These are phyloP conservation scores for Oxystoma pomonae DNA, from an alignment of 2,888 invertebrate species.

Conservation along the genomic window DNA sequence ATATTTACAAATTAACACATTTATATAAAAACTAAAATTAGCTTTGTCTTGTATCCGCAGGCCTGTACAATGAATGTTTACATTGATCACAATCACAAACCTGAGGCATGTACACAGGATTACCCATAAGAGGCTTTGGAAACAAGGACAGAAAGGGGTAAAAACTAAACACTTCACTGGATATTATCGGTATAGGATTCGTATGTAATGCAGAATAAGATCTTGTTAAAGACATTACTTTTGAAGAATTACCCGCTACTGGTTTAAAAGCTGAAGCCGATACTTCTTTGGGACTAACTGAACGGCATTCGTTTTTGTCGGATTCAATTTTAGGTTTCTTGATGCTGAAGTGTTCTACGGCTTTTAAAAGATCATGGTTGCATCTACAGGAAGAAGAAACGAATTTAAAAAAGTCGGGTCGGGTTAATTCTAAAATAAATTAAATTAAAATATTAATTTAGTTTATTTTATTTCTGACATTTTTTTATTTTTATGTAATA, in stretches of 20 bases:
- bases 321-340: constrained; percentile 22
- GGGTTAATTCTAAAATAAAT: too few relatives aligned
- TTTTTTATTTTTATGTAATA: too few relatives aligned
- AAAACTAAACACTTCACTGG: constrained; percentile 46
- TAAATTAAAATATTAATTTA: too few relatives aligned
- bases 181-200: constrained; percentile 39
- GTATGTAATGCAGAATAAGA: constrained; percentile 32
- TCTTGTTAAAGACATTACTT: constrained; percentile 20
- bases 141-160: constrained; percentile 48
- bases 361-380: constrained; percentile 85
- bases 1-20: too few relatives aligned
- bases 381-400: too few relatives aligned
- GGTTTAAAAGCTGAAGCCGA: constrained; percentile 45
- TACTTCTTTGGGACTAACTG: constrained; percentile 31
- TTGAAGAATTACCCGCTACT: constrained; percentile 30
- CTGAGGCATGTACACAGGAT: constrained; percentile 47
- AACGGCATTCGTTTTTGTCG: constrained; percentile 15
- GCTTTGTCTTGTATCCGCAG: constrained; percentile 34
- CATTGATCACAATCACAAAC: constrained; percentile 49
- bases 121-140: constrained; percentile 44
- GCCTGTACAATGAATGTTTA: constrained; percentile 40
- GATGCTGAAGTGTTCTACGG: constrained; percentile 78
- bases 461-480: too few relatives aligned
- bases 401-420: too few relatives aligned
- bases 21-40: constrained; percentile 1